A percentile compares a stretch with the other conserved stretches of the same genome.
Evolutionary conservation across 1,140 invertebrate genomes (phyloP).

Genomic region (Pseudomyrmex flavicornis): DNA sequence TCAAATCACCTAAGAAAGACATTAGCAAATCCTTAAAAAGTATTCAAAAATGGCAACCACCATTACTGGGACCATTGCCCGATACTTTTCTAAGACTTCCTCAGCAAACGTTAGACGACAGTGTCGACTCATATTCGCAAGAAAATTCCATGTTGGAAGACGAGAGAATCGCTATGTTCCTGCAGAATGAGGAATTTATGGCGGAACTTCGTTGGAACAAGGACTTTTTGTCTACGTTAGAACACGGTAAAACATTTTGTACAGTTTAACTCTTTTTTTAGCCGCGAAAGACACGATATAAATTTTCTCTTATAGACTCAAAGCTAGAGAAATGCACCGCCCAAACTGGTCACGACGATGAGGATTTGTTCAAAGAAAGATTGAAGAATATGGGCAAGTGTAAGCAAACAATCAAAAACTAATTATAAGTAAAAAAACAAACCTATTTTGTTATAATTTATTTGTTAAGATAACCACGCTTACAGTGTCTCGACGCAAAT

Average conservation of each 20-base stretch:
- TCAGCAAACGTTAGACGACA: slow-evolving; percentile 77
- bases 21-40: slow-evolving; percentile 77
- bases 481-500: slow-evolving; percentile 92
- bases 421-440: slow-evolving; percentile 42
- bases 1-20: slow-evolving; percentile 70
- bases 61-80: slow-evolving; percentile 92
- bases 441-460: slow-evolving; percentile 8
- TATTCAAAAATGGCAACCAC: slow-evolving; percentile 91
- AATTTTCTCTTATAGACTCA: slow-evolving; percentile 75
- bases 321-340: slow-evolving; percentile 78
- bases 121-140: slow-evolving; percentile 74
- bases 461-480: slow-evolving; percentile 56
- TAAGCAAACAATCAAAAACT: slow-evolving; percentile 73
- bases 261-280: too few species aligned
- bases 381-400: slow-evolving; percentile 95
- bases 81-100: slow-evolving; percentile 91
- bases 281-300: neutral
- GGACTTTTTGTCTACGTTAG: slow-evolving; percentile 94
- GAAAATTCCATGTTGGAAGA: slow-evolving; percentile 89
- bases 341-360: slow-evolving; percentile 87
- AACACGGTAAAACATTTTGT: slow-evolving; percentile 86
- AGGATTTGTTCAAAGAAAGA: slow-evolving; percentile 92
- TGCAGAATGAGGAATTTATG: slow-evolving; percentile 97
- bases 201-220: slow-evolving; percentile 94
- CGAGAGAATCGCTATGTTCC: slow-evolving; percentile 93